phyloP scores from a whole-genome alignment of 2,797 vertebrate genomes.

The Masticophis lateralis region DNA sequence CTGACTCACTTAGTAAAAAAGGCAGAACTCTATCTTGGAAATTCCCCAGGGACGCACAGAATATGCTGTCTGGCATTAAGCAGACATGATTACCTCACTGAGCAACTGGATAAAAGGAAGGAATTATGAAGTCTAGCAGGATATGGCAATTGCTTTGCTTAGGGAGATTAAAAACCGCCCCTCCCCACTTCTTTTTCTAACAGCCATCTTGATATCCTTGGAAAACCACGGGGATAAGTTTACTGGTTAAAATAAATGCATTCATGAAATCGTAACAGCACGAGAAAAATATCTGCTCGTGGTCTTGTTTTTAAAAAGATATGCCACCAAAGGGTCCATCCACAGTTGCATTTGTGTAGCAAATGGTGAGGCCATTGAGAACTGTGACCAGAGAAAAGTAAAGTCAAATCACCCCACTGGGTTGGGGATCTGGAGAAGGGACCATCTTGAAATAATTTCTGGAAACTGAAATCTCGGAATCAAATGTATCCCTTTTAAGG shows the following conservation, averaged over 20 bases:
- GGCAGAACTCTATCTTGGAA: slow-evolving; percentile 64
- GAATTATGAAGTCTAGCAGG: not conserved
- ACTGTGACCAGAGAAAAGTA: not conserved
- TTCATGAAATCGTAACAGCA: not conserved
- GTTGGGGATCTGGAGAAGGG: not conserved
- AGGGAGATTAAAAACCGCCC: not conserved
- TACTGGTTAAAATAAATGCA: not conserved
- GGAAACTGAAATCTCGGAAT: not conserved
- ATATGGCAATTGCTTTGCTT: not conserved
- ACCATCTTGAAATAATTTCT: not conserved
- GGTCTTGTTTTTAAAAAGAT: not conserved
- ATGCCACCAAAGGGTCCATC: not conserved
- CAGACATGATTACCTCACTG: slow-evolving; percentile 12
- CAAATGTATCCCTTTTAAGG: not conserved
- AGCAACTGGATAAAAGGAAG: slow-evolving; percentile 47
- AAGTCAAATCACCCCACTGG: not conserved
- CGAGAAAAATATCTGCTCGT: not conserved
- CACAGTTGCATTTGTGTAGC: not conserved
- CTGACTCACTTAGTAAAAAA: slow-evolving; percentile 49
- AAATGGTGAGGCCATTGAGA: not conserved
- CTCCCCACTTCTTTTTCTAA: not conserved
- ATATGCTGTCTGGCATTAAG: slow-evolving; percentile 46
- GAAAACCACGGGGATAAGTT: not conserved
- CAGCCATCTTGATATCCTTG: not conserved
- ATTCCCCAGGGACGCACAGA: slow-evolving; percentile 74